phyloP scores from a whole-genome alignment of 1,140 invertebrate species.

The Drosophila pectinifera region DNA sequence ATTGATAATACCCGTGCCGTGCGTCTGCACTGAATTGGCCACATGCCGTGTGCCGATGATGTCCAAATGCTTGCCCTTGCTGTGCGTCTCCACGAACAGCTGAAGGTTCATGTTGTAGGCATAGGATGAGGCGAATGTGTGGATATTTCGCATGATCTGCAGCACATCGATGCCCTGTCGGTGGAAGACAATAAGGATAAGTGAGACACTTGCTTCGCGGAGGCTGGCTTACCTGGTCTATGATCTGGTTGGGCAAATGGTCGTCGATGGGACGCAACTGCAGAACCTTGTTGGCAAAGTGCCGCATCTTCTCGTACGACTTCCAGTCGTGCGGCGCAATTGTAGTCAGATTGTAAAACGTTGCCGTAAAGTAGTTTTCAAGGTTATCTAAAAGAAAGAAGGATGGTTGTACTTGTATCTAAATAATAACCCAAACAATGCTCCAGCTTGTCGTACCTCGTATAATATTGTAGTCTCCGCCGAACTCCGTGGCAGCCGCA shows the following conservation, averaged over 20 bases:
- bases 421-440: no score
- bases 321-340: constrained; percentile 99
- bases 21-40: constrained; percentile 98
- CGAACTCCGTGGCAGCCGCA: constrained; percentile 85
- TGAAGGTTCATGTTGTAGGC: constrained; percentile 99
- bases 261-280: constrained; percentile 93
- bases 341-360: constrained; percentile 99
- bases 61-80: constrained; percentile 97
- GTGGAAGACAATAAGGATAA: neutral
- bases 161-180: constrained; percentile 96
- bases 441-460: constrained; percentile 42
- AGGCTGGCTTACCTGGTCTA: constrained; percentile 90
- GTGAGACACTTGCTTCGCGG: neutral
- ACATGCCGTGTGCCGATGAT: constrained; percentile 98
- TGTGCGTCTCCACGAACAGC: constrained; percentile 96
- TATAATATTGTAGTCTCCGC: constrained; percentile 77
- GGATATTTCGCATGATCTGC: constrained; percentile 98
- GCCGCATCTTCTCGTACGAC: constrained; percentile 98
- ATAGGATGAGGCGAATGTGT: constrained; percentile 97
- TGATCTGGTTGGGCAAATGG: constrained; percentile 97
- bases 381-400: constrained; percentile 87
- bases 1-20: constrained; percentile 99
- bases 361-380: constrained; percentile 96
- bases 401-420: neutral
- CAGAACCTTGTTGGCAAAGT: constrained; percentile 95